Percentiles rank a stretch among this genome's conserved stretches.
These are phyloP conservation scores for Xylota sylvarum DNA, from an alignment of 2,888 invertebrate genomes.

Conservation along the genomic window DNA sequence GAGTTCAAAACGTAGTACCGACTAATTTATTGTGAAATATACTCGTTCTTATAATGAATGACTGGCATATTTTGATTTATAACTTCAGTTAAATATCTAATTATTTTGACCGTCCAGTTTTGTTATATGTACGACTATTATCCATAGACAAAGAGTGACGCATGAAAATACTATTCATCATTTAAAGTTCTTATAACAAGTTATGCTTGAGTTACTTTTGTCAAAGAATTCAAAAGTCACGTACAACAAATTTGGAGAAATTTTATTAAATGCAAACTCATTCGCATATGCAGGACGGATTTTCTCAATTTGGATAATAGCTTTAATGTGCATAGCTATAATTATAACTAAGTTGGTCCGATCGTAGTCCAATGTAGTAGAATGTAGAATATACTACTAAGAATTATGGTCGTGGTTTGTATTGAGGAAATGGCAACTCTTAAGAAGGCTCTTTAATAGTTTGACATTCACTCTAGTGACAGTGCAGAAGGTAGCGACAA, in stretches of 20 bases:
- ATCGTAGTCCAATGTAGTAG: too few species aligned
- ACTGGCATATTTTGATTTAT: neutral
- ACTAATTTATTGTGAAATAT: neutral
- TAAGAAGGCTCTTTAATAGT: too few species aligned
- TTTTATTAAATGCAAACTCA: neutral
- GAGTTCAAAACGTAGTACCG: too few species aligned
- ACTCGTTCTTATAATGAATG: neutral
- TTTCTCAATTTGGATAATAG: too few species aligned
- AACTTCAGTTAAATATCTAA: neutral
- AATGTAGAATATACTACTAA: too few species aligned
- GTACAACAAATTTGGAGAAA: neutral
- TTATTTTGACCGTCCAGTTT: neutral
- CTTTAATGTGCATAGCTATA: too few species aligned
- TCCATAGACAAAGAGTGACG: neutral
- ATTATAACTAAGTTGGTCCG: too few species aligned
- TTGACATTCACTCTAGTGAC: too few species aligned
- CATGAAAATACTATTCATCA: neutral
- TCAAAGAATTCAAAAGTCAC: neutral
- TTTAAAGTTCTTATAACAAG: conserved; percentile 8
- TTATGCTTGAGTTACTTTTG: conserved; percentile 6
- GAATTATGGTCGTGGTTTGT: too few species aligned
- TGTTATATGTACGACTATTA: neutral
- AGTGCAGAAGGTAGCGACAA: too few species aligned
- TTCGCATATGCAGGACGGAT: neutral
- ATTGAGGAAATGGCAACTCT: too few species aligned